Evolutionary conservation across 2,113 vertebrate genomes (phyloP), one percentile per base, ranked within the genome.

Genomic region (Tympanuchus pallidicinctus): DNA sequence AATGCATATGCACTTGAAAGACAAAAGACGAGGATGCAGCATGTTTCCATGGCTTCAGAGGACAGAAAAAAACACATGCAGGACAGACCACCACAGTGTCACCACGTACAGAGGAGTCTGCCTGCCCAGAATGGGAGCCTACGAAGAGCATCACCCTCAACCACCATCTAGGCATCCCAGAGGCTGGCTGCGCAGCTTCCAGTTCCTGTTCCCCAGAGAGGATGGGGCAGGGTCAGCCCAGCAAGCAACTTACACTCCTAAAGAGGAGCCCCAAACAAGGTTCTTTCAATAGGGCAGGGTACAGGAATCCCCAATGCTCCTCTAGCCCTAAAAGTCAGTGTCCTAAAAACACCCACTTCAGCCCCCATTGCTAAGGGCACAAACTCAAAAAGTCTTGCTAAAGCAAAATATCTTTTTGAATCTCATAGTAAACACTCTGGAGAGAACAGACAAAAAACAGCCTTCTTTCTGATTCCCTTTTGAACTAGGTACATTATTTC

Each of bases 81-180:
- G 69, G 42, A 86, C 42, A 71, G 54, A 59, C 0, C 0, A 47
- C 64, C 0, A 3, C 28, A 22, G 27, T n/a, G 47, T 34, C 5
- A 52, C 11, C 27, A 34, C 0, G 0, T 47, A 69, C 73, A 88
- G 65, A 70, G 45, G 54, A 56, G 47, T 30, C 56, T 6, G 0
- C 14, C 45, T 48, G 32, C 74, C 34, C 3, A 1, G 25, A 13
- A 5, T 8, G 4, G 19, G 8, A 84, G 6, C 52, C 47, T 54
- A 14, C 15, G 52, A 0, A 0, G 5, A 28, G 24, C 82, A 71
- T 32, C 0, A 0, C 25, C 45, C 76, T 56, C 0, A 0, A 38
- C 20, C 8, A 86, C 69, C 52, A 34, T 50, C 12, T 9, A 1
- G 57, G 34, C 56, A 83, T 24, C 28, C 59, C 48, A 60, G 70